These are phyloP conservation scores for Cydia strobilella DNA, from an alignment of 1,140 invertebrate genomes.

Conservation along the genomic window DNA sequence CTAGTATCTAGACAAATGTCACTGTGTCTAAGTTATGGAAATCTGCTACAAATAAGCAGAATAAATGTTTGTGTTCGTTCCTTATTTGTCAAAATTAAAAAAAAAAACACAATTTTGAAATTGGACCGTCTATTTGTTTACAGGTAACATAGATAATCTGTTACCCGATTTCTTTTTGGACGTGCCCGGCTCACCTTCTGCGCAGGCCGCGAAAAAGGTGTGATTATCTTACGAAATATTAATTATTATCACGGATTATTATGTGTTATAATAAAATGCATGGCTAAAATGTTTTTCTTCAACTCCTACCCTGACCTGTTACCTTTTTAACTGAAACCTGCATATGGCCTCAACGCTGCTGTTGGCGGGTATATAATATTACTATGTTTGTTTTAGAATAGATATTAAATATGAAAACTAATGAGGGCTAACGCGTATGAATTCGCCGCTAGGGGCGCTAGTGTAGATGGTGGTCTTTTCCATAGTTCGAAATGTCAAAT, in stretches of 20 bases:
- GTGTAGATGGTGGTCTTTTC: too few species aligned
- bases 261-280: background rate
- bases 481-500: too few species aligned
- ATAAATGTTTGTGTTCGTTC: conserved; percentile 33
- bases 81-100: conserved; percentile 37
- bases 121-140: conserved; percentile 60
- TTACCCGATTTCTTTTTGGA: conserved; percentile 97
- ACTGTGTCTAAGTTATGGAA: too few species aligned
- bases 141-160: conserved; percentile 84
- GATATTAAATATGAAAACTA: too few species aligned
- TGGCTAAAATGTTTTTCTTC: background rate
- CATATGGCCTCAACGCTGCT: conserved; percentile 1
- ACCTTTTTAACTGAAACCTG: conserved; percentile 3
- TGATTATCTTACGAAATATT: conserved; percentile 39
- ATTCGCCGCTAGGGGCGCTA: too few species aligned
- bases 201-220: conserved; percentile 52
- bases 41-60: conserved; percentile 18
- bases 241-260: too few species aligned
- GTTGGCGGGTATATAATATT: too few species aligned
- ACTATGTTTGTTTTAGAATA: too few species aligned
- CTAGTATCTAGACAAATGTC: too few species aligned
- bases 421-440: too few species aligned
- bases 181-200: conserved; percentile 48
- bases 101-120: conserved; percentile 19
- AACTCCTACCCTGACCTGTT: background rate